Evolutionary conservation across 1,140 invertebrate genomes (phyloP).

Genomic region (Drosophila varians): DNA sequence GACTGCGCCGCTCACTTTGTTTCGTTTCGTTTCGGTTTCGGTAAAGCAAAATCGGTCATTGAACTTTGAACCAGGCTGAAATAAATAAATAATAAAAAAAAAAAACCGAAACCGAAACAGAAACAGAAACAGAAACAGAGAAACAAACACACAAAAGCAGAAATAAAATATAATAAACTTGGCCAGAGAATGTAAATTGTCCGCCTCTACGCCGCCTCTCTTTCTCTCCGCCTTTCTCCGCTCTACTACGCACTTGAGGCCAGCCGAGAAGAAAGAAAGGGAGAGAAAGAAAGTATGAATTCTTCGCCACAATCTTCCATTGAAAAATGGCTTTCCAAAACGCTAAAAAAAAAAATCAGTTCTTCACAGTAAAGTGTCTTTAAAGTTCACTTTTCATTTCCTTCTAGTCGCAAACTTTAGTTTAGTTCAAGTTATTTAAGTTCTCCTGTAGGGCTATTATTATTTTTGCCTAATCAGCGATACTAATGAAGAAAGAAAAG

Average conservation of each 20-base stretch:
- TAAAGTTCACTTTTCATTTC: too few species aligned
- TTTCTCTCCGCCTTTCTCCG: neutral
- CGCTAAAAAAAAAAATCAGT: constrained; percentile 14
- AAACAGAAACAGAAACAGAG: constrained; percentile 4
- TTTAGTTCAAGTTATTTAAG: neutral
- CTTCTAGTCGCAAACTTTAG: too few species aligned
- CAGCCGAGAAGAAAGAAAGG: neutral
- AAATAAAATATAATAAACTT: constrained; percentile 50
- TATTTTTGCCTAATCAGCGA: constrained; percentile 65
- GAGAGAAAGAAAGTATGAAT: constrained; percentile 46
- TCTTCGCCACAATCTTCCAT: constrained; percentile 45
- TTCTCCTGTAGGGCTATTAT: neutral
- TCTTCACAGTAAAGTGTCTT: constrained; percentile 10
- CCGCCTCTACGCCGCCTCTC: constrained; percentile 2
- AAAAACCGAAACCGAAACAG: constrained; percentile 5
- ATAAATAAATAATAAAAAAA: neutral
- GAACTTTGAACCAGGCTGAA: constrained; percentile 69
- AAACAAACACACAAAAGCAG: neutral
- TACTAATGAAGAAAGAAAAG: constrained; percentile 36
- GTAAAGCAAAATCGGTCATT: constrained; percentile 75
- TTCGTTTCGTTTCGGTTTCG: constrained; percentile 42
- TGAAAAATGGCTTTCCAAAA: constrained; percentile 64
- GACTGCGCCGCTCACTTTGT: constrained; percentile 34
- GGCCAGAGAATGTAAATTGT: constrained; percentile 59
- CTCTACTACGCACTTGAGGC: constrained; percentile 44